A percentile compares a stretch with the other conserved stretches of the same genome.
These are phyloP conservation scores for Cheilosia pagana DNA, from an alignment of 2,888 invertebrate genomes.

Conservation along the genomic window DNA sequence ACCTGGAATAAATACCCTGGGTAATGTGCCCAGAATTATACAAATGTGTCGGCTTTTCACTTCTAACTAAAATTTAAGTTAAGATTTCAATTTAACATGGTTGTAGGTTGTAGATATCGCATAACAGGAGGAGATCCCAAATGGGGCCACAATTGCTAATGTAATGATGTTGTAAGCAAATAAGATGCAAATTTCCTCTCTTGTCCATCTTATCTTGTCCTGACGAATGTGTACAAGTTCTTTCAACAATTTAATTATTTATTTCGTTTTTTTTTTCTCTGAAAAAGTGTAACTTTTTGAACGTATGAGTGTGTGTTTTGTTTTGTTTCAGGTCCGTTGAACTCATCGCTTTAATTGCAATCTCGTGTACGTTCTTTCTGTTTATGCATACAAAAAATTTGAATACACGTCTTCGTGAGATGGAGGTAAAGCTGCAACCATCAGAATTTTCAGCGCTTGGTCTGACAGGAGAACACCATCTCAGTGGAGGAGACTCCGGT, in stretches of 20 bases:
- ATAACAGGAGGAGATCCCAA: constrained; percentile 13
- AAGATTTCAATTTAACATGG: constrained; percentile 65
- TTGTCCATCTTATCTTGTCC: constrained; percentile 38
- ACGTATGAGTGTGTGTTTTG: constrained; percentile 59
- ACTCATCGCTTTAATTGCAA: constrained; percentile 91
- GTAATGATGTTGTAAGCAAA: constrained; percentile 58
- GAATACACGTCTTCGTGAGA: constrained; percentile 91
- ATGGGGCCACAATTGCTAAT: constrained; percentile 49
- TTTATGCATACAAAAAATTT: constrained; percentile 93
- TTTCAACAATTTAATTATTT: constrained; percentile 22
- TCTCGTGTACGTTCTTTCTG: constrained; percentile 92
- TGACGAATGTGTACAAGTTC: constrained; percentile 35
- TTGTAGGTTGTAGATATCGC: constrained; percentile 47
- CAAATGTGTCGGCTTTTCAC: constrained; percentile 67
- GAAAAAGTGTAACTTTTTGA: not conserved
- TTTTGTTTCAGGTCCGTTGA: constrained; percentile 90
- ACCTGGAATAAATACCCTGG: constrained; percentile 57
- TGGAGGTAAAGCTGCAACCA: constrained; percentile 90
- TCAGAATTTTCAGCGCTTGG: constrained; percentile 85
- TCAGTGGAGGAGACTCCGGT: constrained; percentile 81
- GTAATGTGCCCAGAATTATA: constrained; percentile 56
- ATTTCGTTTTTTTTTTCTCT: constrained; percentile 4
- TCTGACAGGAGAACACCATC: constrained; percentile 82
- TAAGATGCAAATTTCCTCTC: constrained; percentile 43
- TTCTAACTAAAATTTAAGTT: constrained; percentile 60